Evolutionary conservation across 2,113 vertebrate genomes (phyloP).

Genomic region (Larimichthys crocea): DNA sequence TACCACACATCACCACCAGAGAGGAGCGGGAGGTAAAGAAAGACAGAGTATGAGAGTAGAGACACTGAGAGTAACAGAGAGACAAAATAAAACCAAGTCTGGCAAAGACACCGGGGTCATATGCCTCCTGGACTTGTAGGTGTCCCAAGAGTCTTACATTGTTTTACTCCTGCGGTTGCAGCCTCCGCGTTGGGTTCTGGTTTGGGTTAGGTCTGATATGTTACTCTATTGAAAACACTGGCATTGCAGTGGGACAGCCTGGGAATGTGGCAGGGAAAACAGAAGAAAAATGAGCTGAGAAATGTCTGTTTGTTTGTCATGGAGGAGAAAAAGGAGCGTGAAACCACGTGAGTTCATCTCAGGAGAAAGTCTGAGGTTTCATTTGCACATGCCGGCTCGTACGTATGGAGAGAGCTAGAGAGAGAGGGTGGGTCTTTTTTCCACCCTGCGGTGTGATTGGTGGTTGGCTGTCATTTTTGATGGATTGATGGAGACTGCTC

Average conservation of each 20-base stretch:
- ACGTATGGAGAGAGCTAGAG: background rate
- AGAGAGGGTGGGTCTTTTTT: slow-evolving; percentile 44
- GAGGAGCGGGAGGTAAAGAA: slow-evolving; percentile 57
- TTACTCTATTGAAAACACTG: slow-evolving; percentile 64
- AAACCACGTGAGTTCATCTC: slow-evolving; percentile 66
- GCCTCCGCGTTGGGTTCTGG: slow-evolving; percentile 59
- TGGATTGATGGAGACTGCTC: slow-evolving; percentile 69
- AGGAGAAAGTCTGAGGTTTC: slow-evolving; percentile 57
- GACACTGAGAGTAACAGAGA: slow-evolving; percentile 24
- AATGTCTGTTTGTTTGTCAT: slow-evolving; percentile 67
- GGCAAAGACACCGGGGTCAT: slow-evolving; percentile 47
- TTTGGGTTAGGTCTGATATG: slow-evolving; percentile 59
- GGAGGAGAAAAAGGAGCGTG: slow-evolving; percentile 25
- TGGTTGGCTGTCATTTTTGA: slow-evolving; percentile 63
- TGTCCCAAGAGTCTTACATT: slow-evolving; percentile 64
- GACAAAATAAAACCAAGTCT: slow-evolving; percentile 35
- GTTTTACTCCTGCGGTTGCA: slow-evolving; percentile 64
- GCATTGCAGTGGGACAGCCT: slow-evolving; percentile 65
- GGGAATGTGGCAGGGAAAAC: slow-evolving; percentile 63
- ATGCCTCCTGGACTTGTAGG: slow-evolving; percentile 57
- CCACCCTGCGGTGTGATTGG: slow-evolving; percentile 77
- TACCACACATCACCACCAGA: slow-evolving; percentile 70
- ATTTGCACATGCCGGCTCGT: slow-evolving; percentile 8
- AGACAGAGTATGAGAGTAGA: slow-evolving; percentile 36
- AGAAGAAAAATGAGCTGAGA: slow-evolving; percentile 55